phyloP scores from a whole-genome alignment of 2,113 vertebrate species.

The Chaetura pelagica region DNA sequence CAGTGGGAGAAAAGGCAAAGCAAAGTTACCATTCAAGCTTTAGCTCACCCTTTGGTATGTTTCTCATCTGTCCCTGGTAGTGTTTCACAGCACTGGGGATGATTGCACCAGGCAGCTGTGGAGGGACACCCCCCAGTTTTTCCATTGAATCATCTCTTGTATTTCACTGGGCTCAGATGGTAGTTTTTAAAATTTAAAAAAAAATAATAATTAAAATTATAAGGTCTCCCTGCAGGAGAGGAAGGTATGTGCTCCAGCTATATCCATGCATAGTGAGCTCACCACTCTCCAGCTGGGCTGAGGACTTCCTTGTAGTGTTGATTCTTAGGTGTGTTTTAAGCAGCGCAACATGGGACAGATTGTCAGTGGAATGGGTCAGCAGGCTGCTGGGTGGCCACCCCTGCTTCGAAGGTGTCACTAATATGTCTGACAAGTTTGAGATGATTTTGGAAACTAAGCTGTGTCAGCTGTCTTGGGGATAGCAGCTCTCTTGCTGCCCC shows the following conservation, averaged over 20 bases:
- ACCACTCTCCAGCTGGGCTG: not conserved
- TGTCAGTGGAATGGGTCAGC: not conserved
- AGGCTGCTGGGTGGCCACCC: not conserved
- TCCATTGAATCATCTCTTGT: not conserved
- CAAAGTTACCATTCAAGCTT: not conserved
- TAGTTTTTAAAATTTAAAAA: not conserved
- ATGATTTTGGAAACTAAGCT: not conserved
- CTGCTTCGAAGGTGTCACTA: not conserved
- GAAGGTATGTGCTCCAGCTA: not conserved
- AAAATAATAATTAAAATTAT: too few species aligned
- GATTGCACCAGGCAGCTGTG: not conserved
- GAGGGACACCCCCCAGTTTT: not conserved
- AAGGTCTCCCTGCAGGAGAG: not conserved
- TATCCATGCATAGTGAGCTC: fast-evolving
- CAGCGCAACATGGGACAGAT: fast-evolving
- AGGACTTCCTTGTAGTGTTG: too few species aligned
- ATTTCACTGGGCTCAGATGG: not conserved
- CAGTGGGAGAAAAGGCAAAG: not conserved
- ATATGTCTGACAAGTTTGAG: not conserved
- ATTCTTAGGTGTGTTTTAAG: not conserved
- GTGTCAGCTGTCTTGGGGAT: not conserved
- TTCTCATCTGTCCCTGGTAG: not conserved
- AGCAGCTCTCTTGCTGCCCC: not conserved
- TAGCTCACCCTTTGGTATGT: not conserved
- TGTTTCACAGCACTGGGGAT: fast-evolving